Evolutionary conservation across 2,888 invertebrate species (phyloP).

Genomic region (Camptogramma bilineatum): DNA sequence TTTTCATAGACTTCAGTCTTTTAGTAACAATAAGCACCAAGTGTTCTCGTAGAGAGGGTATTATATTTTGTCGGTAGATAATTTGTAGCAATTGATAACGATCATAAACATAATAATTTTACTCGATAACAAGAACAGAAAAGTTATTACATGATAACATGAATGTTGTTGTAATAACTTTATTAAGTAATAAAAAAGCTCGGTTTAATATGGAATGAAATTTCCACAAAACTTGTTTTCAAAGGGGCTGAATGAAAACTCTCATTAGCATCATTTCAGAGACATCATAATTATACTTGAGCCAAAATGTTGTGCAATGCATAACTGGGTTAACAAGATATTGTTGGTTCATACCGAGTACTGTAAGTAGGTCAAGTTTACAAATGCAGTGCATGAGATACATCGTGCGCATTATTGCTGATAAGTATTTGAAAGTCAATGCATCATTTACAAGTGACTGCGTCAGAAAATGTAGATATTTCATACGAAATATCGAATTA

Average conservation of each 20-base stretch:
- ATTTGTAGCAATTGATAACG: background rate
- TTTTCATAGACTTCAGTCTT: background rate
- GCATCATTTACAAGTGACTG: background rate
- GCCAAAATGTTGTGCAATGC: conserved; percentile 69
- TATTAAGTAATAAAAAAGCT: background rate
- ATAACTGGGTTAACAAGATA: conserved; percentile 68
- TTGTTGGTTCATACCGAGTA: conserved; percentile 56
- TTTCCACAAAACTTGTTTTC: background rate
- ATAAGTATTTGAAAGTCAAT: conserved; percentile 6
- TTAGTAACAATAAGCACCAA: conserved; percentile 1
- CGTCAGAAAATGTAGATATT: background rate
- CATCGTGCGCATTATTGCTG: conserved; percentile 1
- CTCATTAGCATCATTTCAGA: conserved; percentile 60
- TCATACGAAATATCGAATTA: background rate
- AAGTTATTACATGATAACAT: background rate
- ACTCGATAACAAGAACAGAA: background rate
- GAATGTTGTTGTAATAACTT: background rate
- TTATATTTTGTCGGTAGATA: background rate
- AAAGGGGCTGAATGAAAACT: conserved; percentile 49
- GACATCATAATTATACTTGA: conserved; percentile 51
- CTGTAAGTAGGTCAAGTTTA: conserved; percentile 74
- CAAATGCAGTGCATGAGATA: conserved; percentile 22
- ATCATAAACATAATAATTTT: background rate
- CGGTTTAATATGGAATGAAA: conserved; percentile 3
- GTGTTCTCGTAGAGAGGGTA: background rate